Evolutionary conservation across 2,113 vertebrate species (phyloP), one percentile per base, ranked within the genome.

Genomic region (Alectura lathami): DNA sequence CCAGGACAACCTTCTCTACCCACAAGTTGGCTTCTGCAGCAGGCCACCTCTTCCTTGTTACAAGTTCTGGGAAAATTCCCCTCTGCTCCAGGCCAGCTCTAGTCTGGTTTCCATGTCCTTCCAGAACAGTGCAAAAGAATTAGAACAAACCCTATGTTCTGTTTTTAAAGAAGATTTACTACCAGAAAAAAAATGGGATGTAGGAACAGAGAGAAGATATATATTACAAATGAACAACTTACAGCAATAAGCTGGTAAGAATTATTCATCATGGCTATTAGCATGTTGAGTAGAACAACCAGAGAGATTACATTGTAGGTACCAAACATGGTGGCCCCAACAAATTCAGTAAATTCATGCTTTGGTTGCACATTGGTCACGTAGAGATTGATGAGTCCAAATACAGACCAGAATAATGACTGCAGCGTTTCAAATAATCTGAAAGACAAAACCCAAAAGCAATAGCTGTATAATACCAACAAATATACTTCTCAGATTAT

Each of bases 241-340:
- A 99, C 99, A 86, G 99, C 99, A 92, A 99, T 99, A 74, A 99
- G 99, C 94, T 99, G 99, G 94, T 99, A 99, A 57, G 99, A 99
- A 96, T 99, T 99, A 97, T 99, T 99, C 99, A 99, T 99, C 99
- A 99, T 99, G 53, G 99, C 99, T 86, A 99, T 99, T 24, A 99
- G 95, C 99, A 99, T 99, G 97, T 99, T 99, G 86, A 99, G 98
- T n/a, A 99, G 98, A 76, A 99, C 99, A 34, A 99, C 99, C 85
- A 99, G 96, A 54, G 99, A 99, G 97, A 99, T 99, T 93, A 99
- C 97, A 47, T 99, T 99, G 90, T 99, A 99, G 3, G 99, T 99
- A 63, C 99, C 99, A 86, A 99, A 99, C 99, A 99, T 99, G 38
- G 99, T 99, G 83, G 98, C 98, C 11, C 99, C 99, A 64, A 99